Conservation (phyloP, 2,113 vertebrate genomes). For the Indicator indicator region DNA sequence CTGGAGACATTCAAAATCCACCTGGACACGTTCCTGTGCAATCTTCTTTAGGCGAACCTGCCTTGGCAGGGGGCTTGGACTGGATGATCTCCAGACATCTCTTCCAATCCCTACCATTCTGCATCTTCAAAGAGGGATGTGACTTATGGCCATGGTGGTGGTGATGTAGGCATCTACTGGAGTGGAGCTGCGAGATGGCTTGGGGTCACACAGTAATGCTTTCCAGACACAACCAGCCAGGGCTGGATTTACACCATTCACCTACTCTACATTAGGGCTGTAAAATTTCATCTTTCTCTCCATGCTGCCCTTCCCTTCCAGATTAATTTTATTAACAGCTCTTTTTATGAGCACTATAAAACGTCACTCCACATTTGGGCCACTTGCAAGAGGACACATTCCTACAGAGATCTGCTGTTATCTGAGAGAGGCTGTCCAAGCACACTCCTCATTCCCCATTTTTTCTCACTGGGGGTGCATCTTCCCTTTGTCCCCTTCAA, state of each 20-base stretch:
- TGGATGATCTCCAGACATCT: too few species aligned
- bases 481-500: neutral
- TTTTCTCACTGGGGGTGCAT: neutral
- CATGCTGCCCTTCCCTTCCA: neutral
- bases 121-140: rapidly evolving
- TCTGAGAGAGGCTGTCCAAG: neutral
- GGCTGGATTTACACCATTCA: neutral
- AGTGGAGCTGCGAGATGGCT: neutral
- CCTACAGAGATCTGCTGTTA: neutral
- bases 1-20: too few species aligned
- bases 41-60: too few species aligned
- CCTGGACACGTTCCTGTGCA: too few species aligned
- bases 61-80: too few species aligned
- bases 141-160: neutral
- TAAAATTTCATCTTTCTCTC: constrained; percentile 6
- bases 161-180: neutral
- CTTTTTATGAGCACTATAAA: neutral
- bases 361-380: neutral
- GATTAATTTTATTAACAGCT: constrained; percentile 22
- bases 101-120: too few species aligned
- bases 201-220: neutral
- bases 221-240: neutral
- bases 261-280: neutral
- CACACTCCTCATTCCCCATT: neutral
- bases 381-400: neutral